These are phyloP conservation scores for Calameuta idolon DNA, from an alignment of 2,888 invertebrate genomes.

Conservation along the genomic window DNA sequence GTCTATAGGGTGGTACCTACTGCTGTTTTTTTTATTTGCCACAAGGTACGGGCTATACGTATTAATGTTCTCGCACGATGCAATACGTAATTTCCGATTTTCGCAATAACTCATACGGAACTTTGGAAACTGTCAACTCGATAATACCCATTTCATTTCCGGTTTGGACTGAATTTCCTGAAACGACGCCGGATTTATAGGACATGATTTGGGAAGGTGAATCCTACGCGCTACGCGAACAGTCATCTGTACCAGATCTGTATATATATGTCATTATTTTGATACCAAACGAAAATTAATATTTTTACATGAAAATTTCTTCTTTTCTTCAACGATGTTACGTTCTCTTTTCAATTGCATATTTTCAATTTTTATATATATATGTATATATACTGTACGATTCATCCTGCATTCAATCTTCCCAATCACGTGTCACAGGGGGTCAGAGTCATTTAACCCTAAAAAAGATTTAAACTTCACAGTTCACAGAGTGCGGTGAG, in stretches of 20 bases:
- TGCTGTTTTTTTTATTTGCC: neutral
- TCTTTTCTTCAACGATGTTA: neutral
- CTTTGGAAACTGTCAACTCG: slow-evolving; percentile 23
- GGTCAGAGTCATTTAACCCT: neutral
- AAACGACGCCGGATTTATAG: slow-evolving; percentile 27
- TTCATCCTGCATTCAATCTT: neutral
- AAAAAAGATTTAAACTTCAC: neutral
- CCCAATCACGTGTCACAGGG: neutral
- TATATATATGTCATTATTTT: neutral
- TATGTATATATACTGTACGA: neutral
- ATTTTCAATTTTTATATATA: neutral
- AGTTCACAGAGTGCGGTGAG: neutral
- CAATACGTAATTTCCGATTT: slow-evolving; percentile 31
- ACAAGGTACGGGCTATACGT: neutral
- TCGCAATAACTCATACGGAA: slow-evolving; percentile 27
- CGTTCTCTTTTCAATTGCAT: neutral
- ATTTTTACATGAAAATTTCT: no score
- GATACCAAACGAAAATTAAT: no score
- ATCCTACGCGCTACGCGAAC: neutral
- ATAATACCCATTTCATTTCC: slow-evolving; percentile 32
- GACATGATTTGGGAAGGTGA: slow-evolving; percentile 3
- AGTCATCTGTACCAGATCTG: neutral
- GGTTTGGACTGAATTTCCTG: slow-evolving; percentile 26
- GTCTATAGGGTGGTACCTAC: neutral
- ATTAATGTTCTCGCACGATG: neutral